Conservation (phyloP, 2,888 invertebrate genomes). For the Ellobium chinense region DNA sequence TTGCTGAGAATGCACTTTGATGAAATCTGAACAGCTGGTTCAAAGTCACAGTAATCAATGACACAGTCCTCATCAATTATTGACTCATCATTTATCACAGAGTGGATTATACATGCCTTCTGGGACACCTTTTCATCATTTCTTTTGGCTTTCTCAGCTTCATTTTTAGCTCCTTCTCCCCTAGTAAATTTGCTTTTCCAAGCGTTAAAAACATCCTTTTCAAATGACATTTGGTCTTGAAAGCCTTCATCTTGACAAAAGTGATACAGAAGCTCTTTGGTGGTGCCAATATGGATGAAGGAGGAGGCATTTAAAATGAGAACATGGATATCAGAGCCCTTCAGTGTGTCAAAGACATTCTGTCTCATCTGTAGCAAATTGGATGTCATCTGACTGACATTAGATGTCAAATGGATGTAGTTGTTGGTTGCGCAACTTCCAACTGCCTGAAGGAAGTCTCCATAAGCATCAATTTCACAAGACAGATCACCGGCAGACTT, state of each 20-base stretch:
- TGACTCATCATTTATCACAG: constrained; percentile 60
- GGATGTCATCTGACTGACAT: constrained; percentile 67
- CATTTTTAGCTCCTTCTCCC: background rate
- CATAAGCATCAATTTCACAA: constrained; percentile 80
- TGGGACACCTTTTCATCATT: background rate
- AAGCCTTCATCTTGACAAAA: constrained; percentile 69
- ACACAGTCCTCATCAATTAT: constrained; percentile 62
- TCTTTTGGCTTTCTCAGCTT: background rate
- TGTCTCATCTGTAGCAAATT: constrained; percentile 67
- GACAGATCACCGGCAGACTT: constrained; percentile 68
- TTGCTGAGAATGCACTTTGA: constrained; percentile 76
- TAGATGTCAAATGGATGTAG: constrained; percentile 72
- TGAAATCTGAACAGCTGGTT: constrained; percentile 67
- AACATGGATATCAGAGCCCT: constrained; percentile 70
- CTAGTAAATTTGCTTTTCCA: constrained; percentile 51
- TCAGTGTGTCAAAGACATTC: constrained; percentile 71
- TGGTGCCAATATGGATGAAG: constrained; percentile 80
- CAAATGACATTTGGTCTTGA: constrained; percentile 65
- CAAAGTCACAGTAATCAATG: constrained; percentile 78
- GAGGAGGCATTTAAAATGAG: constrained; percentile 77
- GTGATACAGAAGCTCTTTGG: constrained; percentile 74
- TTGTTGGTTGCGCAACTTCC: constrained; percentile 71
- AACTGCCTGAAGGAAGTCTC: constrained; percentile 80
- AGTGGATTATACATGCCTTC: constrained; percentile 75
- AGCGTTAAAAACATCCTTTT: constrained; percentile 66